Base-by-base conservation (phyloP, 2,113 vertebrate species). In the Symphodus melops region DNA sequence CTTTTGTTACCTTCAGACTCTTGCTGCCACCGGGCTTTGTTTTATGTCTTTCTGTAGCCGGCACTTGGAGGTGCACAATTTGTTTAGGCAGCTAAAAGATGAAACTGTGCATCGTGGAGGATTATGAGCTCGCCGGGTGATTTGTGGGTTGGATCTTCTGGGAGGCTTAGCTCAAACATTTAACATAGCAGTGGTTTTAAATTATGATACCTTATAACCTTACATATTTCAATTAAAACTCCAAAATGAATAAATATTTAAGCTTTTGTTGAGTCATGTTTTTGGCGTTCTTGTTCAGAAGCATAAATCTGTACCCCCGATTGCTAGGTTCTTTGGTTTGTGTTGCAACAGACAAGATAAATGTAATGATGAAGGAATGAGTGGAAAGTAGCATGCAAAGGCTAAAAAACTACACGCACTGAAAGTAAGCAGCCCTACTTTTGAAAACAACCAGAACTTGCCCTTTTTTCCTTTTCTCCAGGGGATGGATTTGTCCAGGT, bases 71-170 rank as follows among this genome's bases (percentile, higher is more conserved):
- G 68, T 73, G 84, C 84, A 89, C 88, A 86, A 85, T 89, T 90
- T 93, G 90, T 94, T 93, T 92, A 87, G 89, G 86, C 84, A 85
- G 87, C 88, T 89, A 85, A 92, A 48, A 92, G 92, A 92, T 91
- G 86, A 85, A 92, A 79, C 83, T 79, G 81, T 68, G 77, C 79
- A 2, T 75, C 49, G 81, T 77, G 71, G 69, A 87, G 89, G 91
- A 93, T 93, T 92, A 92, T 93, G 91, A 91, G 92, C 89, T 88
- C 9, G 89, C 74, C 55, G 61, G 55, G 56, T 93, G 93, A 93
- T 94, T 94, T 94, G 91, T 93, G 85, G 66, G 21, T 69, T 52
- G 88, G 87, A 87, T 85, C 75, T 85, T 81, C 49, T 62, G 62
- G 42, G 59, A 82, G 62, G 74, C 63, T 57, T 72, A 52, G 64